Percentiles rank a stretch among this genome's conserved stretches.
These are phyloP conservation scores for Ploceus nigricollis DNA, from an alignment of 2,113 vertebrate genomes.

Conservation along the genomic window DNA sequence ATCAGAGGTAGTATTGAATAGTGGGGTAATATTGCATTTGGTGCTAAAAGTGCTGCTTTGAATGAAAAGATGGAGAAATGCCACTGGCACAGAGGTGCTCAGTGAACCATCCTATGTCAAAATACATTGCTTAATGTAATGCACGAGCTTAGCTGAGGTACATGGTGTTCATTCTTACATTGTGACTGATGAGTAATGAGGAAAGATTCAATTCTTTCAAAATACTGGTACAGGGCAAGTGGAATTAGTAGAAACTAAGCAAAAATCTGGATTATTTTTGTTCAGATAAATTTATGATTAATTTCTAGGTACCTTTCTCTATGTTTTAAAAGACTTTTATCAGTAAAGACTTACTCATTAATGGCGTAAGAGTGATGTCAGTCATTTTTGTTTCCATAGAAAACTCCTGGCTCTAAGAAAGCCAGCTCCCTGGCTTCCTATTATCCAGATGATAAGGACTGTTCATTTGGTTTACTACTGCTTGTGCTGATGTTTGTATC, in stretches of 20 bases:
- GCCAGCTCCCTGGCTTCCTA: background rate
- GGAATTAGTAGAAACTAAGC: background rate
- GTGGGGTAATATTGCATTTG: slow-evolving; percentile 86
- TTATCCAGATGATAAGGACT: slow-evolving; percentile 24
- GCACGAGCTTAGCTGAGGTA: slow-evolving; percentile 84
- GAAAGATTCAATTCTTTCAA: slow-evolving; percentile 52
- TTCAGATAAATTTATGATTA: slow-evolving; percentile 28
- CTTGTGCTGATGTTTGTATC: slow-evolving; percentile 56
- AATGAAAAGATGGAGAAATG: slow-evolving; percentile 72
- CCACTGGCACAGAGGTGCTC: slow-evolving; percentile 52
- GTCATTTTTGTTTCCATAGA: background rate
- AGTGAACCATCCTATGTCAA: slow-evolving; percentile 78
- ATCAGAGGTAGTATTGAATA: slow-evolving; percentile 94
- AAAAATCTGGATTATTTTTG: slow-evolving; percentile 24
- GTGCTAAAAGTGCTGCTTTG: slow-evolving; percentile 80
- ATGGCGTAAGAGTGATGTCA: background rate
- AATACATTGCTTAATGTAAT: slow-evolving; percentile 70
- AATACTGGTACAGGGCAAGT: background rate
- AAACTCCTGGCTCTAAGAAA: slow-evolving; percentile 55
- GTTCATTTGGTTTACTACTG: slow-evolving; percentile 31
- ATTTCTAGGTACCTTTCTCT: slow-evolving; percentile 63
- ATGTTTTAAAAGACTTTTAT: slow-evolving; percentile 17
- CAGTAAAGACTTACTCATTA: background rate
- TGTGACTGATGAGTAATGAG: slow-evolving; percentile 57
- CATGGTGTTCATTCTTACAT: slow-evolving; percentile 74